Evolutionary conservation across 2,797 vertebrate genomes (phyloP).

Genomic region (Semaprochilodus insignis): DNA sequence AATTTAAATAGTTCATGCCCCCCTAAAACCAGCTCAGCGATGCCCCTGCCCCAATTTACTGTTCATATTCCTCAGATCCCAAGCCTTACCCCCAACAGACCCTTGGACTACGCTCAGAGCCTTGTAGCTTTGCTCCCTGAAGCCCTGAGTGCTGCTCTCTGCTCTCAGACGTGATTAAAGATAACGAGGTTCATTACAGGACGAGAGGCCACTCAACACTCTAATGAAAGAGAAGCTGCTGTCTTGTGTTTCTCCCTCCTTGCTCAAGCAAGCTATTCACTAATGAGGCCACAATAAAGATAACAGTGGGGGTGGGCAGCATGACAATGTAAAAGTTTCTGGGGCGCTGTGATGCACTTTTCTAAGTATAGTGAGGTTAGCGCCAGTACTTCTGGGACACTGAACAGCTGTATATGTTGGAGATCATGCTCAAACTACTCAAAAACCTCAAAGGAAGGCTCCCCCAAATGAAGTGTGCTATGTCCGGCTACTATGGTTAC

Average conservation of each 20-base stretch:
- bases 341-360: too few relatives aligned
- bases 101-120: not conserved
- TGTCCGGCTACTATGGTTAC: too few relatives aligned
- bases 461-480: too few relatives aligned
- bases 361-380: too few relatives aligned
- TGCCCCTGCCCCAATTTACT: too few relatives aligned
- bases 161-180: constrained; percentile 48
- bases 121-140: constrained; percentile 3
- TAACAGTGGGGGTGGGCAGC: not conserved
- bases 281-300: constrained; percentile 10
- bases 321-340: not conserved
- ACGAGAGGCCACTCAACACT: constrained; percentile 37
- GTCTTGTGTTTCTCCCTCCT: constrained; percentile 1
- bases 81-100: not conserved
- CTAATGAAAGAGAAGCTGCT: constrained; percentile 36
- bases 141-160: constrained; percentile 31
- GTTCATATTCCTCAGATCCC: constrained; percentile 11
- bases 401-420: not conserved
- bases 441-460: too few relatives aligned
- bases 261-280: not conserved
- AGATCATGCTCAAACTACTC: too few relatives aligned
- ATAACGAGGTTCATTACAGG: constrained; percentile 58
- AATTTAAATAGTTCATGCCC: too few relatives aligned
- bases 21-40: too few relatives aligned
- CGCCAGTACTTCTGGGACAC: not conserved